phyloP scores from a whole-genome alignment of 2,797 vertebrate species.

The Ataeniobius toweri region DNA sequence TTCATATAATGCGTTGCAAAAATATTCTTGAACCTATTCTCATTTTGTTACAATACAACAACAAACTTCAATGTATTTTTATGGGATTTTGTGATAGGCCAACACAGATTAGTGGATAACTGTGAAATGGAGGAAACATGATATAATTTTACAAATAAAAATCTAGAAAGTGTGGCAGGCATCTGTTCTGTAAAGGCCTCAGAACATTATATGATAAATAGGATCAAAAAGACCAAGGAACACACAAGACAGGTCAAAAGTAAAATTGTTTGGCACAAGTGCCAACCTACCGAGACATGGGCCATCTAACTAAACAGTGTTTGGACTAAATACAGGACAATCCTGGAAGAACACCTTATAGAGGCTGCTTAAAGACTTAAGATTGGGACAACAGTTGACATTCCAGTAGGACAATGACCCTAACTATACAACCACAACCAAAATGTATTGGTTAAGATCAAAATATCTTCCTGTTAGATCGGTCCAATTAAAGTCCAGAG shows the following conservation, averaged over 20 bases:
- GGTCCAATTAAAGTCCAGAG: background rate
- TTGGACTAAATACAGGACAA: background rate
- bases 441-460: background rate
- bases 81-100: background rate
- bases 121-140: background rate
- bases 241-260: background rate
- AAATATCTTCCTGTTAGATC: background rate
- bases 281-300: background rate
- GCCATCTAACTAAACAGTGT: background rate
- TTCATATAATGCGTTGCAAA: constrained; percentile 14
- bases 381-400: background rate
- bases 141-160: background rate
- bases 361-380: background rate
- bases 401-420: background rate
- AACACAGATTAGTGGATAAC: background rate
- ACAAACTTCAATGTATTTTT: background rate
- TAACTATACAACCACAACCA: background rate
- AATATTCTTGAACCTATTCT: background rate
- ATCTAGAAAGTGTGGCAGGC: background rate
- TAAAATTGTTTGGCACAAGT: background rate
- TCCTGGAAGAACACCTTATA: too few species aligned
- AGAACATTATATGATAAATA: background rate
- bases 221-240: background rate
- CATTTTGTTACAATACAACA: background rate
- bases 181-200: background rate